These are phyloP conservation scores for Corvus hawaiiensis DNA, from an alignment of 2,113 vertebrate species.

Conservation along the genomic window DNA sequence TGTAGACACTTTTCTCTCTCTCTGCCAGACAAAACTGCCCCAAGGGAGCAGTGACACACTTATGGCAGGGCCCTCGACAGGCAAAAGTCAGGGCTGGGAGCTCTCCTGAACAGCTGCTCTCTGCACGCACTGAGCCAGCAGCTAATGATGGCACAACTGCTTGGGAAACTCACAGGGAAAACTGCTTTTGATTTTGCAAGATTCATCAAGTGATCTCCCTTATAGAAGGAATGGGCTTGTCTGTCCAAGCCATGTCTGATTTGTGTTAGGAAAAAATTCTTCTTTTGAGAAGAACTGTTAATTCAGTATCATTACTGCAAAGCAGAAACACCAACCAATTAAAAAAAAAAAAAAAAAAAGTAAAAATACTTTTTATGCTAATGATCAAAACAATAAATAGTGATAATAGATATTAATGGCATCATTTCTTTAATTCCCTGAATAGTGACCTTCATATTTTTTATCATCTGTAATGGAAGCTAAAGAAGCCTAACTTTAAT, in stretches of 20 bases:
- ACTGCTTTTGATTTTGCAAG: not conserved
- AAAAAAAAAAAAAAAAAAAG: not conserved
- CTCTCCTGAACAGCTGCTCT: conserved; percentile 31
- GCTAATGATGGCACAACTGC: not conserved
- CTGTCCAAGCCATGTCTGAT: not conserved
- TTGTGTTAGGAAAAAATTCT: not conserved
- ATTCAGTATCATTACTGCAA: not conserved
- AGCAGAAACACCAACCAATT: not conserved
- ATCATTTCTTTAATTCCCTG: not conserved
- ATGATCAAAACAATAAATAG: not conserved
- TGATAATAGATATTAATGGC: not conserved
- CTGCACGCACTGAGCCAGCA: not conserved
- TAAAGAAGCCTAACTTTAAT: not conserved
- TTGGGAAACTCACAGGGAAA: not conserved
- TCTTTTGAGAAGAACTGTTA: not conserved
- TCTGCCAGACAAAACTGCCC: conserved; percentile 18
- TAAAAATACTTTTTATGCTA: not conserved
- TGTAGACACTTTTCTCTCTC: not conserved
- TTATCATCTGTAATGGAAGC: not conserved
- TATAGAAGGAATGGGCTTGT: not conserved
- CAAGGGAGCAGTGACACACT: conserved; percentile 54
- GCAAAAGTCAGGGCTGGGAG: not conserved
- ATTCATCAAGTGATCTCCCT: not conserved
- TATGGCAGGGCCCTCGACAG: not conserved
- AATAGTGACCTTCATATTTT: not conserved